Conservation (phyloP, 1,140 invertebrate species). For the Arctopsyche grandis region DNA sequence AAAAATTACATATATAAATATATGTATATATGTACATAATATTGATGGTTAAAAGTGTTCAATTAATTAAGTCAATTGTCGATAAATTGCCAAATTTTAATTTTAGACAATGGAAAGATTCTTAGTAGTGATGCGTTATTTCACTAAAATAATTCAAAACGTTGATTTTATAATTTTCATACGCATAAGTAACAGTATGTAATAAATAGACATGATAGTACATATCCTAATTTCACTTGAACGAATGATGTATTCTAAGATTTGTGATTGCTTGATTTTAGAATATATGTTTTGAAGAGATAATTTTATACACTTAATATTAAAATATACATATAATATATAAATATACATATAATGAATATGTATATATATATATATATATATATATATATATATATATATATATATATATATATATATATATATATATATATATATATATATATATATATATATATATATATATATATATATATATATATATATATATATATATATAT, state of each 20-base stretch:
- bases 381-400: neutral
- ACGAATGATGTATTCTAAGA: constrained; percentile 46
- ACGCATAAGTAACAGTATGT: too few species aligned
- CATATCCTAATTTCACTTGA: constrained; percentile 8
- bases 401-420: constrained; percentile 2
- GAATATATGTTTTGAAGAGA: constrained; percentile 54
- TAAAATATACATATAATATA: constrained; percentile 7
- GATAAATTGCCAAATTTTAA: too few species aligned
- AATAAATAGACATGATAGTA: constrained; percentile 3
- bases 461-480: constrained; percentile 1
- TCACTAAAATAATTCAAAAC: too few species aligned
- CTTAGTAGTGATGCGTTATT: too few species aligned
- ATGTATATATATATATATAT: too few species aligned
- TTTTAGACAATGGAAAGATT: too few species aligned
- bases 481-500: constrained; percentile 4
- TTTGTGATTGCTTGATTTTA: constrained; percentile 54
- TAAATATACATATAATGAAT: too few species aligned
- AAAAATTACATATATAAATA: too few species aligned
- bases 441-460: constrained; percentile 17
- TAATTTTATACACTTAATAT: constrained; percentile 34
- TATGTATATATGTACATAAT: too few species aligned
- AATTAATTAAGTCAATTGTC: too few species aligned
- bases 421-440: constrained; percentile 14
- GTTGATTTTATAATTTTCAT: too few species aligned
- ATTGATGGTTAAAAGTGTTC: too few species aligned